Evolutionary conservation across 2,888 invertebrate species (phyloP).

Genomic region (Polia nebulosa): DNA sequence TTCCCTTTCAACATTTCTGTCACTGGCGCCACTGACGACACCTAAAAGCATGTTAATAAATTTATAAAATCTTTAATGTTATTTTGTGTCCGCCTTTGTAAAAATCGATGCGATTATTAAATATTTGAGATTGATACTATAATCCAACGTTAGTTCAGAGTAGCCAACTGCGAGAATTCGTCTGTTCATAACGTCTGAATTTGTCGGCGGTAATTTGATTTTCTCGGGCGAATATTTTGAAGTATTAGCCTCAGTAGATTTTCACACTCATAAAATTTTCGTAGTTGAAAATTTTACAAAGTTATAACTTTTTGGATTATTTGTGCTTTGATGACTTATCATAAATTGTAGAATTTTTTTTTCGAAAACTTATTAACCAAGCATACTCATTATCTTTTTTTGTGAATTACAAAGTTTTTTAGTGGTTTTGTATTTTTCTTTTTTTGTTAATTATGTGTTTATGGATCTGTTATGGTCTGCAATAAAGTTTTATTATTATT

Average conservation of each 20-base stretch:
- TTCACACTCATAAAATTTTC: slow-evolving; percentile 10
- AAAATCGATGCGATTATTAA: not conserved
- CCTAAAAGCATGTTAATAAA: no score
- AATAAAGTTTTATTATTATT: no score
- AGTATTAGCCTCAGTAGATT: slow-evolving; percentile 25
- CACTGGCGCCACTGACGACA: no score
- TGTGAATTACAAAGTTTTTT: not conserved
- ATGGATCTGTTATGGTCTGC: no score
- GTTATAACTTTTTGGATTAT: slow-evolving; percentile 20
- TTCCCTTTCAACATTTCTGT: no score
- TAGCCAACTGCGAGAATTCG: not conserved
- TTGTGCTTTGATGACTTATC: slow-evolving; percentile 14
- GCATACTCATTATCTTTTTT: not conserved
- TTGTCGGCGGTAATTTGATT: slow-evolving; percentile 29
- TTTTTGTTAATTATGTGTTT: no score
- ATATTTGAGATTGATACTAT: slow-evolving; percentile 19
- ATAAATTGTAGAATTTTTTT: not conserved
- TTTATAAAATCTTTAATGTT: no score
- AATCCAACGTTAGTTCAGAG: slow-evolving; percentile 5
- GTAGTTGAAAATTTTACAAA: slow-evolving; percentile 14
- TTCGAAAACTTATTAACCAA: not conserved
- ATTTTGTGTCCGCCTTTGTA: not conserved
- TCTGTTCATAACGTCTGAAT: slow-evolving; percentile 13
- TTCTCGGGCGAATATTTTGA: slow-evolving; percentile 36
- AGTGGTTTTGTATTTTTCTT: not conserved